These are phyloP conservation scores for Oophaga pumilio DNA, from an alignment of 2,113 vertebrate genomes.

Conservation along the genomic window DNA sequence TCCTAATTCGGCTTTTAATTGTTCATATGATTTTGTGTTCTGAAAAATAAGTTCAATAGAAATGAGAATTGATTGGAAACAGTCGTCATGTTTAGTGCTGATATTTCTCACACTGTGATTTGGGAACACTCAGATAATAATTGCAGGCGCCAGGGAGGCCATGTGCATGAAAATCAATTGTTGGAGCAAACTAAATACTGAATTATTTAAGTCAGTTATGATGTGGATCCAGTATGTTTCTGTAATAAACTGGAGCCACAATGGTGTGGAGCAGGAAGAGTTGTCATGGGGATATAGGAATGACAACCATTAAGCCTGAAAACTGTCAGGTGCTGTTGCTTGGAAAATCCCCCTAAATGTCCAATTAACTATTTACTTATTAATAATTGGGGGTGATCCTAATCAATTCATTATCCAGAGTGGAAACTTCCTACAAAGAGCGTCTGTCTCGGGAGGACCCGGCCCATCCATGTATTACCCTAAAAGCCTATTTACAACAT, in stretches of 20 bases:
- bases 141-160: no score
- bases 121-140: neutral
- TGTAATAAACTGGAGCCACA: no score
- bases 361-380: neutral
- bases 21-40: conserved; percentile 75
- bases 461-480: neutral
- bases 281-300: neutral
- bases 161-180: no score
- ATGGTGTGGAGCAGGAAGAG: neutral
- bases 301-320: neutral
- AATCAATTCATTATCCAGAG: no score
- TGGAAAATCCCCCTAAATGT: no score
- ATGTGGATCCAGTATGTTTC: neutral
- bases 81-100: neutral
- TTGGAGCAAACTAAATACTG: no score
- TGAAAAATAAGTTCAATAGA: conserved; percentile 1
- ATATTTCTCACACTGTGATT: neutral
- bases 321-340: no score
- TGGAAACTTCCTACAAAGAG: neutral
- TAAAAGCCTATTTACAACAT: neutral
- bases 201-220: neutral
- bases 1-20: conserved; percentile 73
- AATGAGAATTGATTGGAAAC: neutral
- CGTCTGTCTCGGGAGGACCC: neutral
- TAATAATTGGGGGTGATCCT: neutral